Evolutionary conservation across 2,113 vertebrate genomes (phyloP).

Genomic region (Neomonachus schauinslandi): DNA sequence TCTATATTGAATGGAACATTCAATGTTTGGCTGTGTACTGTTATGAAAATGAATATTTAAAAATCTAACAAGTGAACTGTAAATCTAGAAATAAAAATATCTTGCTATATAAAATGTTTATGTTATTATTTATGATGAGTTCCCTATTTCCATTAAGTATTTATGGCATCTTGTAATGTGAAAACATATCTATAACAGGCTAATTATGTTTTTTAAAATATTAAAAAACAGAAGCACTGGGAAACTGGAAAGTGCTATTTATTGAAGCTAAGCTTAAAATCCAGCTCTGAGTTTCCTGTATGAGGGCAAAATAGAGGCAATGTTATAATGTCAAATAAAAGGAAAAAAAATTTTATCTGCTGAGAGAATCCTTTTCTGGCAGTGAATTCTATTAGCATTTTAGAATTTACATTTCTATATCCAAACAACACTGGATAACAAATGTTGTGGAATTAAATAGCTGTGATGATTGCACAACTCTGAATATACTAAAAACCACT

Average conservation of each 20-base stretch:
- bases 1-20: not conserved
- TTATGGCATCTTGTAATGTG: not conserved
- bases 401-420: not conserved
- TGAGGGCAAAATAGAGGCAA: slow-evolving; percentile 3
- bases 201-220: slow-evolving; percentile 1
- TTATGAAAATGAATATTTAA: slow-evolving; percentile 15
- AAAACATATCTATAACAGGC: not conserved
- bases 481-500: not conserved
- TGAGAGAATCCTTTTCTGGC: not conserved
- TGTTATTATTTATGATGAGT: not conserved
- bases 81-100: slow-evolving; percentile 16
- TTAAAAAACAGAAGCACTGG: slow-evolving; percentile 49
- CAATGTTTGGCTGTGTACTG: not conserved
- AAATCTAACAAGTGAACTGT: not conserved
- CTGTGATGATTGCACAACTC: not conserved
- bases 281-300: not conserved
- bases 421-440: not conserved
- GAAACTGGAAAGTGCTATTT: not conserved
- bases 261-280: slow-evolving; percentile 35
- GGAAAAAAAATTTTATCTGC: slow-evolving; percentile 29
- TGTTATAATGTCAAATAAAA: slow-evolving; percentile 17
- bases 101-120: slow-evolving; percentile 4
- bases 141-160: not conserved
- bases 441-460: not conserved
- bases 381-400: slow-evolving; percentile 46